These are phyloP conservation scores for Odontothrips loti DNA, from an alignment of 2,888 invertebrate species.

Conservation along the genomic window DNA sequence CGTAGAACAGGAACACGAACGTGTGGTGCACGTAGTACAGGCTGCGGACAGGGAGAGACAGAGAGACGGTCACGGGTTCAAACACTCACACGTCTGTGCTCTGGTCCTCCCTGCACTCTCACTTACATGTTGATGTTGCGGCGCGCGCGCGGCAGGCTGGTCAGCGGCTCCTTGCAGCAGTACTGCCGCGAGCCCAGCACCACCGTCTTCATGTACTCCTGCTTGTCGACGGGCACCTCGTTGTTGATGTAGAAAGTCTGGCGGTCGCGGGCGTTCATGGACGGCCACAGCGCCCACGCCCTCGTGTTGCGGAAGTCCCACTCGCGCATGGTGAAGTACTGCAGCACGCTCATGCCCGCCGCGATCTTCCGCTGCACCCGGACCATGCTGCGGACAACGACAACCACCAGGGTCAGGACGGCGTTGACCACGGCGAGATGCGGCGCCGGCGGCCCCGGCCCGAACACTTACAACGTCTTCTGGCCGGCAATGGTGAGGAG, in stretches of 20 bases:
- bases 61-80: background rate
- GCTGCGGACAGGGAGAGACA: background rate
- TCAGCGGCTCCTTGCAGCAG: constrained; percentile 76
- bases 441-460: no score
- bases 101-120: background rate
- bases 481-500: constrained; percentile 62
- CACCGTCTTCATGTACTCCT: constrained; percentile 63
- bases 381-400: constrained; percentile 54
- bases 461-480: constrained; percentile 69
- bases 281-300: constrained; percentile 52
- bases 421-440: background rate
- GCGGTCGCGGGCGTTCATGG: constrained; percentile 54
- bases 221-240: constrained; percentile 42
- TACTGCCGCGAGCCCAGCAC: constrained; percentile 79
- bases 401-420: background rate
- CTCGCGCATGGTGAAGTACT: constrained; percentile 74
- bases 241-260: constrained; percentile 53
- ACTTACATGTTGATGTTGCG: constrained; percentile 58
- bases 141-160: constrained; percentile 68
- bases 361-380: constrained; percentile 59
- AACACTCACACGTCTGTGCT: no score
- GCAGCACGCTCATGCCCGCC: constrained; percentile 61
- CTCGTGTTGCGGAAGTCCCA: constrained; percentile 72
- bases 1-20: background rate
- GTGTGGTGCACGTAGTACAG: constrained; percentile 19